Percentiles rank a stretch among this genome's conserved stretches.
phyloP scores from a whole-genome alignment of 2,797 vertebrate genomes.

The Myripristis jacobus region DNA sequence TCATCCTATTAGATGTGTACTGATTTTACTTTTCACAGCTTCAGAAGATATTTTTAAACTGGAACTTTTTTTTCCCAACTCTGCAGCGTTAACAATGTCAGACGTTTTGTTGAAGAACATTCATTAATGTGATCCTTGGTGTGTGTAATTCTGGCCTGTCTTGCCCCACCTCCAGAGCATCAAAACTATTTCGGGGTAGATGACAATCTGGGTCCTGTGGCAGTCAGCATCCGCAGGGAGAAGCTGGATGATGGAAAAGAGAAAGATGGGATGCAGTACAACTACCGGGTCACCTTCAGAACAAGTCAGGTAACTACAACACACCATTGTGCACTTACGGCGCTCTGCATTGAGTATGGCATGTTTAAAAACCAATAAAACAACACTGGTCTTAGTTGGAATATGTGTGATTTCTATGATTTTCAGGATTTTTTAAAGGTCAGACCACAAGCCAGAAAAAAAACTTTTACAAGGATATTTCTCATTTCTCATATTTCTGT shows the following conservation, averaged over 20 bases:
- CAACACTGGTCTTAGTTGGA: background rate
- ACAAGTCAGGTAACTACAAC: conserved; percentile 91
- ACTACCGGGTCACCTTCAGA: conserved; percentile 94
- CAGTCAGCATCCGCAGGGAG: conserved; percentile 94
- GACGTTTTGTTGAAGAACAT: background rate
- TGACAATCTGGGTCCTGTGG: conserved; percentile 95
- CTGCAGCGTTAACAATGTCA: no score
- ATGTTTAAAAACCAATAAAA: background rate
- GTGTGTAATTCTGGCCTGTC: conserved; percentile 14
- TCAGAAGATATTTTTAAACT: background rate
- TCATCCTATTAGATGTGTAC: background rate
- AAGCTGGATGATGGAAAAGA: conserved; percentile 93
- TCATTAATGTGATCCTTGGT: background rate
- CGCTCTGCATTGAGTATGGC: background rate
- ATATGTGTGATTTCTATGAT: background rate
- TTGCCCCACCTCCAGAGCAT: conserved; percentile 86
- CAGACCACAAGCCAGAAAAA: conserved; percentile 1
- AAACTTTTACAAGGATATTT: conserved; percentile 43
- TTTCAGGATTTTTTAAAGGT: no score
- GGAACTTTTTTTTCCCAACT: background rate
- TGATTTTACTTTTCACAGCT: background rate
- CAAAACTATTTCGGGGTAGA: conserved; percentile 98
- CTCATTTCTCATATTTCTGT: conserved; percentile 22
- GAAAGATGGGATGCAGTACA: conserved; percentile 93
- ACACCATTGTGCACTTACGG: background rate